phyloP scores from a whole-genome alignment of 1,140 invertebrate genomes.

The Bombus pyrosoma region DNA sequence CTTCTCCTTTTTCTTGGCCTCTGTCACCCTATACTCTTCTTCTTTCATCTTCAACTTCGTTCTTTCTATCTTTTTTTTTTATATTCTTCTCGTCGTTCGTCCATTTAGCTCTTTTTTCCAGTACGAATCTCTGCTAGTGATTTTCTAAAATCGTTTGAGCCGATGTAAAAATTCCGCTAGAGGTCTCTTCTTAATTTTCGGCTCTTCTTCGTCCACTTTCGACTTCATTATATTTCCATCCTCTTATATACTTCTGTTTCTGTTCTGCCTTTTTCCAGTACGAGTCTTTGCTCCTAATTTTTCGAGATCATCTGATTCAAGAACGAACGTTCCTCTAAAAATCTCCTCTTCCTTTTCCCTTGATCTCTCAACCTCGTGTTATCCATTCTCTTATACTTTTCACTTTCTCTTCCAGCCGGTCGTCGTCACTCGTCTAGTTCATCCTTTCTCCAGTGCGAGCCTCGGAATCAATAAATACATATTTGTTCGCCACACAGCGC shows the following conservation, averaged over 20 bases:
- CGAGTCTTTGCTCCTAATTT: too few relatives aligned
- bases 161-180: too few relatives aligned
- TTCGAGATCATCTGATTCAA: too few relatives aligned
- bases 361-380: too few relatives aligned
- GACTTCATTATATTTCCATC: background rate
- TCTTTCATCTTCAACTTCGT: background rate
- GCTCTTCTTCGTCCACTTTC: too few relatives aligned
- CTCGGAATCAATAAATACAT: conserved; percentile 77
- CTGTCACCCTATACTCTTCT: background rate
- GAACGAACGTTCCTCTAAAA: background rate
- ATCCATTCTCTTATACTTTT: background rate
- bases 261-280: background rate
- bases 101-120: background rate
- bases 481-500: conserved; percentile 71
- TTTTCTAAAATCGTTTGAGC: too few relatives aligned
- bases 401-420: background rate
- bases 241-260: background rate
- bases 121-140: background rate
- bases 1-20: background rate
- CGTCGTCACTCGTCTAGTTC: background rate
- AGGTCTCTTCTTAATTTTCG: too few relatives aligned
- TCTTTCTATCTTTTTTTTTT: background rate
- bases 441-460: background rate
- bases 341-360: background rate
- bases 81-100: background rate